Conservation (phyloP, 1,140 invertebrate genomes). For the Coelopa frigida region DNA sequence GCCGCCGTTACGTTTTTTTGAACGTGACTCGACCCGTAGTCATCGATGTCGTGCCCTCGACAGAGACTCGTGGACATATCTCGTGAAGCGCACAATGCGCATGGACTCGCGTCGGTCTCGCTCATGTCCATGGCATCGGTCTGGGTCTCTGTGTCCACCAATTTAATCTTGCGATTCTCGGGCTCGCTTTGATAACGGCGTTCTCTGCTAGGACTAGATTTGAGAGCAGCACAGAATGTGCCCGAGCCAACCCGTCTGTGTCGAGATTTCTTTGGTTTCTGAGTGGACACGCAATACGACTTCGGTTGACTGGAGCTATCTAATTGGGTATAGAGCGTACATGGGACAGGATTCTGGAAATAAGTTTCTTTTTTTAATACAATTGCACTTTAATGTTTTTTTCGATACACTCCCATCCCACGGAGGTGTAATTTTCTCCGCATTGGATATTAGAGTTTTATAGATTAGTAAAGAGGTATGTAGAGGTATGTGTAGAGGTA, state of each 20-base stretch:
- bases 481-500: too few relatives aligned
- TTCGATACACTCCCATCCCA: too few relatives aligned
- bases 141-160: slow-evolving; percentile 60
- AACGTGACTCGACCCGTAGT: too few relatives aligned
- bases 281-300: slow-evolving; percentile 46
- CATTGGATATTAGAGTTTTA: too few relatives aligned
- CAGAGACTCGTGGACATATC: slow-evolving; percentile 19
- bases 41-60: slow-evolving; percentile 12
- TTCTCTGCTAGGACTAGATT: slow-evolving; percentile 51
- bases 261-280: slow-evolving; percentile 48
- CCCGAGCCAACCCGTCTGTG: slow-evolving; percentile 54
- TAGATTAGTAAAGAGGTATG: too few relatives aligned
- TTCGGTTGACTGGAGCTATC: slow-evolving; percentile 53
- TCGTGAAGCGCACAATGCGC: slow-evolving; percentile 23
- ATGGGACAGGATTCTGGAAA: slow-evolving; percentile 50
- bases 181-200: slow-evolving; percentile 47
- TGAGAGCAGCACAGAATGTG: slow-evolving; percentile 46
- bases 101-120: slow-evolving; percentile 49
- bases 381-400: too few relatives aligned
- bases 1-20: too few relatives aligned
- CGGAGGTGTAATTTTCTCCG: too few relatives aligned
- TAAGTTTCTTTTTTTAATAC: not conserved
- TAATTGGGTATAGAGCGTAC: slow-evolving; percentile 54
- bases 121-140: slow-evolving; percentile 57
- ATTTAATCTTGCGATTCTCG: slow-evolving; percentile 44